phyloP scores from a whole-genome alignment of 2,888 invertebrate genomes.

The Suillia variegata region DNA sequence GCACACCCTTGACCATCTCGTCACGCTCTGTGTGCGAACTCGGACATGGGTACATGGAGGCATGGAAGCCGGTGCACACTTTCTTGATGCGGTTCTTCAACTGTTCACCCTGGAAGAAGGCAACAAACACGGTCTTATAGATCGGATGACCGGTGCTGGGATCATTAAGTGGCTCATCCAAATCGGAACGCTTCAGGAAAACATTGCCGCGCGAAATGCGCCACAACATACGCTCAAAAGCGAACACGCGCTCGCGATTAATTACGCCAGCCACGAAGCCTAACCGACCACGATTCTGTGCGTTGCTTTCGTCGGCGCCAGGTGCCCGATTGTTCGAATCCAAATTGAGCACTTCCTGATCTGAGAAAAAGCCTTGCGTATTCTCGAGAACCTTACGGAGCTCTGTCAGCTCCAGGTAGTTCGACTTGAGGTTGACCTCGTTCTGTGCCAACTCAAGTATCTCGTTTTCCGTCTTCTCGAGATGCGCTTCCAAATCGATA shows the following conservation, averaged over 20 bases:
- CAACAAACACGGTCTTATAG: conserved; percentile 82
- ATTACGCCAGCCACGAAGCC: conserved; percentile 88
- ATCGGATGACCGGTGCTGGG: conserved; percentile 74
- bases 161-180: conserved; percentile 77
- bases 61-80: conserved; percentile 87
- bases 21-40: conserved; percentile 78
- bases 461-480: conserved; percentile 96
- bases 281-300: conserved; percentile 60
- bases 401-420: conserved; percentile 91
- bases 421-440: conserved; percentile 91
- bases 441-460: conserved; percentile 93
- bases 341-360: conserved; percentile 58
- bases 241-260: conserved; percentile 79
- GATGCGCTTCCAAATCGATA: conserved; percentile 81
- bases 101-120: conserved; percentile 86
- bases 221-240: conserved; percentile 88
- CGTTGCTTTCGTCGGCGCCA: conserved; percentile 55
- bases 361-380: conserved; percentile 70
- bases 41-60: conserved; percentile 86
- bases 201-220: conserved; percentile 87
- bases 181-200: conserved; percentile 81
- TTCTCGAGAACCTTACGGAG: conserved; percentile 91
- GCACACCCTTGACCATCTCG: conserved; percentile 85
- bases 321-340: conserved; percentile 76
- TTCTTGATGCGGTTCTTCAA: conserved; percentile 84